Evolutionary conservation across 2,113 vertebrate species (phyloP).

Genomic region (Vimba vimba): DNA sequence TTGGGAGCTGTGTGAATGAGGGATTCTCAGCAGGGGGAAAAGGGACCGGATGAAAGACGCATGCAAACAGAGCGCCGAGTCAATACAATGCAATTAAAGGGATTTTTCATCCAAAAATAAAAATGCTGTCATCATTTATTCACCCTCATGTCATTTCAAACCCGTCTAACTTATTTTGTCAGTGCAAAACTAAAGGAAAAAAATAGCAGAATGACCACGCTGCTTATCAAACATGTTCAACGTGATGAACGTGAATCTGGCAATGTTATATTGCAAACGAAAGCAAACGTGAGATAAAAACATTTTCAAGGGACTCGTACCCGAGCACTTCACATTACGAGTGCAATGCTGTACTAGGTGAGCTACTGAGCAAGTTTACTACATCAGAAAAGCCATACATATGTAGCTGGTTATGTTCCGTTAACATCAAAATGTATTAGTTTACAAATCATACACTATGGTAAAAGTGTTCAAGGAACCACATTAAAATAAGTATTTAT

Average conservation of each 20-base stretch:
- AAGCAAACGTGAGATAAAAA: neutral
- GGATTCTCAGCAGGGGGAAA: neutral
- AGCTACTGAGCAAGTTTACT: neutral
- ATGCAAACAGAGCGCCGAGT: neutral
- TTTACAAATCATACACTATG: neutral
- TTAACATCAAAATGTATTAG: neutral
- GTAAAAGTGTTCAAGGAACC: neutral
- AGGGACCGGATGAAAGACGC: neutral
- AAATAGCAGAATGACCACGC: neutral
- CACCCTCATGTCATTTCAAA: neutral
- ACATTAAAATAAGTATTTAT: neutral
- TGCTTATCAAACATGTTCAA: neutral
- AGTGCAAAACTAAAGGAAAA: neutral
- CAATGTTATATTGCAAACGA: neutral
- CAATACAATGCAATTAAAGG: conserved; percentile 18
- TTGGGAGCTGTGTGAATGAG: conserved; percentile 21
- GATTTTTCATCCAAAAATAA: neutral
- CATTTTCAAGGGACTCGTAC: neutral
- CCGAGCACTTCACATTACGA: neutral
- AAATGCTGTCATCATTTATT: conserved; percentile 3
- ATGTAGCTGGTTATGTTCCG: neutral
- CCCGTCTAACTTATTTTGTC: neutral
- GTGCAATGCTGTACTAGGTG: neutral
- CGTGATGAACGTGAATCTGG: neutral
- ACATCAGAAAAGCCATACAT: neutral